These are phyloP conservation scores for Pachypanchax playfairii DNA, from an alignment of 2,113 vertebrate genomes.

Conservation along the genomic window DNA sequence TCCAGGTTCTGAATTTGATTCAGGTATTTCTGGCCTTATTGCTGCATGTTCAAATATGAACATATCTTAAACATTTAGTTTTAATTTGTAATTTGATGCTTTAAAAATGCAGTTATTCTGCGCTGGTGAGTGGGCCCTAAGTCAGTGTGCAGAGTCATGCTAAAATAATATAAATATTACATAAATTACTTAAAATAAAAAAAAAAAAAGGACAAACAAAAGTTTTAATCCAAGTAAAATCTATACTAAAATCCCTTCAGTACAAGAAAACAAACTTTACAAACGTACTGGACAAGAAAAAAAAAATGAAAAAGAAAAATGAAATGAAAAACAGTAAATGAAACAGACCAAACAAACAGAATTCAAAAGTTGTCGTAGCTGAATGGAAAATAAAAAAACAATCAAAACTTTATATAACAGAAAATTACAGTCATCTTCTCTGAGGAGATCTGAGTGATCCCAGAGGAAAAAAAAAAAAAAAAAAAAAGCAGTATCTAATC, in stretches of 20 bases:
- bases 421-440: slow-evolving; percentile 32
- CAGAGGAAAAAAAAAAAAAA: no score
- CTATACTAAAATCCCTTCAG: slow-evolving; percentile 3
- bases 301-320: background rate
- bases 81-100: no score
- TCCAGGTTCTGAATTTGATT: no score
- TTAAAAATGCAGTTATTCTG: no score
- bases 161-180: no score
- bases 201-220: background rate
- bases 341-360: slow-evolving; percentile 24
- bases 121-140: no score
- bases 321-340: slow-evolving; percentile 24
- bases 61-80: no score
- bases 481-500: slow-evolving; percentile 66
- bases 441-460: slow-evolving; percentile 34
- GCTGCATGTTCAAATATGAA: no score
- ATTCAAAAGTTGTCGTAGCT: background rate
- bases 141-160: no score
- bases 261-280: background rate
- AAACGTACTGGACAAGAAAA: no score
- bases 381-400: background rate
- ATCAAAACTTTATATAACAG: slow-evolving; percentile 20
- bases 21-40: no score
- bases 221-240: background rate
- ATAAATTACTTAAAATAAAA: no score